These are phyloP conservation scores for Doris montereyensis DNA, from an alignment of 2,888 invertebrate species.

Conservation along the genomic window DNA sequence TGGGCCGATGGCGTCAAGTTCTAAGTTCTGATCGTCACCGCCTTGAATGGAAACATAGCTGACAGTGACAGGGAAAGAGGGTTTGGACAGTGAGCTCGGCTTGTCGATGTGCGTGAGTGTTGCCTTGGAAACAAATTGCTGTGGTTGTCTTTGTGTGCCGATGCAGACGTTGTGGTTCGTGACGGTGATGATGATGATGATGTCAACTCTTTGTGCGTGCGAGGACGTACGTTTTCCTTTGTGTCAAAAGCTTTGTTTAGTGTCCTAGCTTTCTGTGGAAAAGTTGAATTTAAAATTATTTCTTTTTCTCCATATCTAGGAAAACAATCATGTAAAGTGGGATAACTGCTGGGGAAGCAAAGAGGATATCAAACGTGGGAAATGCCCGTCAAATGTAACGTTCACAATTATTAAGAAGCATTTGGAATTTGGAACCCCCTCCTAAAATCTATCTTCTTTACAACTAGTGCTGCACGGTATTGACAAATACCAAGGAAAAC, in stretches of 20 bases:
- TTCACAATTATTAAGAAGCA: no score
- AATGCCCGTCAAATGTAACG: no score
- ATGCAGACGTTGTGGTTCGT: conserved; percentile 14
- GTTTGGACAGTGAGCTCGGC: conserved; percentile 36
- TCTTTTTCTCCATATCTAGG: no score
- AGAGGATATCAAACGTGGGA: no score
- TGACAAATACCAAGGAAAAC: no score
- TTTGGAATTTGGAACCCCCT: no score
- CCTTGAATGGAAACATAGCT: conserved; percentile 55
- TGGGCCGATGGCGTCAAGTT: conserved; percentile 30
- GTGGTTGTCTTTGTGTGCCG: neutral
- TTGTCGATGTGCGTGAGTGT: conserved; percentile 26
- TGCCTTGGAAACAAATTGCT: no score
- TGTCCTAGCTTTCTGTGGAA: conserved; percentile 46
- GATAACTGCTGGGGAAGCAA: no score
- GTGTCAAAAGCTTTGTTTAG: conserved; percentile 38
- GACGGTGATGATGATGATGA: conserved; percentile 16
- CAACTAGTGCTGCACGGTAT: no score
- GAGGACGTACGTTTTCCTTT: conserved; percentile 45
- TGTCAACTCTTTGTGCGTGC: conserved; percentile 38
- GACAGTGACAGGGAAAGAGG: conserved; percentile 48
- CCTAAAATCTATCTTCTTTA: no score
- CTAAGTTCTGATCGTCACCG: conserved; percentile 40
- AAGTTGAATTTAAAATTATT: no score
- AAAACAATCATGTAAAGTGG: no score